Conservation (phyloP, 2,113 vertebrate genomes). For the Otolemur garnettii region DNA sequence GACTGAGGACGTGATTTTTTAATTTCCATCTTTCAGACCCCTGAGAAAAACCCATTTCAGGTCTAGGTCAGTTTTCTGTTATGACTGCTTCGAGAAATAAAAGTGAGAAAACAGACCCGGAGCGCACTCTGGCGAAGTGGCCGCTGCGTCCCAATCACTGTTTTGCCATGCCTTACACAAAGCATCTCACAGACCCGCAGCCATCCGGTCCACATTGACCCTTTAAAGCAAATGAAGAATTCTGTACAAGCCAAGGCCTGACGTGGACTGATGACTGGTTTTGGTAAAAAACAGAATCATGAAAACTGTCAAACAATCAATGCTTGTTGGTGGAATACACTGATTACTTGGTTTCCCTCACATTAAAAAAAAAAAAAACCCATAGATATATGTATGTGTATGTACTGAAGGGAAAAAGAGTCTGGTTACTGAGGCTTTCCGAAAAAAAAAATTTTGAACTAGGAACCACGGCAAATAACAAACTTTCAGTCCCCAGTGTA, state of each 20-base stretch:
- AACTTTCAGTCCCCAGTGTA: slow-evolving; percentile 46
- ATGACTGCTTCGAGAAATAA: slow-evolving; percentile 71
- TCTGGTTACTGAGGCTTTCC: not conserved
- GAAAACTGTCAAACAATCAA: not conserved
- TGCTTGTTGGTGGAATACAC: slow-evolving; percentile 18
- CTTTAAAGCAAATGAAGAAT: not conserved
- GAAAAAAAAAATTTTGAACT: not conserved
- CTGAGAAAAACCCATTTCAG: slow-evolving; percentile 70
- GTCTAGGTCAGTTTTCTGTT: slow-evolving; percentile 54
- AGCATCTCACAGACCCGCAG: not conserved
- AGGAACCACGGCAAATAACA: slow-evolving; percentile 50
- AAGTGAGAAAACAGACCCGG: not conserved
- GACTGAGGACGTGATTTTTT: slow-evolving; percentile 73
- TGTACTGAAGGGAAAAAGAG: not conserved
- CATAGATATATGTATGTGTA: no score
- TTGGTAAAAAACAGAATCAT: not conserved
- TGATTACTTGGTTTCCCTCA: not conserved
- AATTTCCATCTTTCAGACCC: slow-evolving; percentile 82
- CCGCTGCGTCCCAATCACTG: not conserved
- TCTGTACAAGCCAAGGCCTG: not conserved
- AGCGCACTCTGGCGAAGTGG: not conserved
- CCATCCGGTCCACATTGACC: not conserved
- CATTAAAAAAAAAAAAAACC: not conserved
- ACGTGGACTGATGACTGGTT: not conserved
- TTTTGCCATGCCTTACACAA: not conserved